phyloP scores from a whole-genome alignment of 1,140 invertebrate species.

The Campoletis sonorensis region DNA sequence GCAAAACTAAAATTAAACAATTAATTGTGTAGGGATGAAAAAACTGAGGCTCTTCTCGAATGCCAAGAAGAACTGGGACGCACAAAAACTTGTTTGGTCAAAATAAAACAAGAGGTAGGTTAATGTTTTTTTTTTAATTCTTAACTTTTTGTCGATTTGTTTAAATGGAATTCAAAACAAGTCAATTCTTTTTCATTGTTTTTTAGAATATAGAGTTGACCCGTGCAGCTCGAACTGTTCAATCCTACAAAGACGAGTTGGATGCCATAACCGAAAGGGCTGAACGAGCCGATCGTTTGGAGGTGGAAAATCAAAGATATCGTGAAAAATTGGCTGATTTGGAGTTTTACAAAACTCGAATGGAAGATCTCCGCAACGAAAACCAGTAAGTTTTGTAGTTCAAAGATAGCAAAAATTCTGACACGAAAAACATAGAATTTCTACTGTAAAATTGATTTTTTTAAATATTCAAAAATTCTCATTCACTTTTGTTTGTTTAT shows the following conservation, averaged over 20 bases:
- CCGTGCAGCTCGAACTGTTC: conserved; percentile 89
- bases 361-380: conserved; percentile 91
- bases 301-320: conserved; percentile 92
- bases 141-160: no score
- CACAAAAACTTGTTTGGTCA: conserved; percentile 83
- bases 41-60: conserved; percentile 91
- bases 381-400: no score
- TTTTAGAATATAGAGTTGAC: conserved; percentile 87
- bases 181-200: no score
- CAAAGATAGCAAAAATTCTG: no score
- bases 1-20: no score
- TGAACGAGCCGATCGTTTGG: conserved; percentile 89
- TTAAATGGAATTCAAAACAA: no score
- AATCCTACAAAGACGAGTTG: conserved; percentile 91
- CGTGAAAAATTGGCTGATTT: conserved; percentile 93
- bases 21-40: conserved; percentile 98
- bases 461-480: no score
- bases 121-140: no score
- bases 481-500: no score
- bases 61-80: conserved; percentile 94
- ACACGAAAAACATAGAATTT: no score
- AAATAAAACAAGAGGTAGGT: conserved; percentile 86
- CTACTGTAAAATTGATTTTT: no score
- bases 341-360: conserved; percentile 93
- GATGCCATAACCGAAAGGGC: conserved; percentile 81